Base-by-base conservation (phyloP, 1,140 invertebrate genomes). In the Drosophila yakuba region DNA sequence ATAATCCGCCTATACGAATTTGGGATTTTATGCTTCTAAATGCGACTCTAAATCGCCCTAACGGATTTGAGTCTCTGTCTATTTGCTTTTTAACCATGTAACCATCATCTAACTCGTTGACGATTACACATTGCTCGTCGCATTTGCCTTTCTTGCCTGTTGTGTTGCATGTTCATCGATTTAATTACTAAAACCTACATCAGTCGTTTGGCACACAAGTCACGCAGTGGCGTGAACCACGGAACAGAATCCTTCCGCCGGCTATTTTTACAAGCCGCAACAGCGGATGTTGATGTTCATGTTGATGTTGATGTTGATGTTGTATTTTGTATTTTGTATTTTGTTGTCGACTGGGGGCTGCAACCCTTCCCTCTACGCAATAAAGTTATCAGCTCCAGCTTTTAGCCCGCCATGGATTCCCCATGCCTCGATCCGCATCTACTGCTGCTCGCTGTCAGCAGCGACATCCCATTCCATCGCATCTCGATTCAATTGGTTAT, bases 131-230 rank as follows among this genome's bases (percentile, higher is more conserved):
- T 56, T 41, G 39, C 3, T 38, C 43, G 35, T 20, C 15, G 23
- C 15, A 2, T 43, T 20, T 51, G n/a, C 36, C 38, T 35, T 35
- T 10, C 17, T 45, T 59, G 17, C 17, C 32, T 35, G 51, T 28
- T 58, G 59, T 52, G 28, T 78, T 54, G 71, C 59, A 78, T 77
- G 47, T 73, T 81, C 61, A 57, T 77, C 64, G 67, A 52, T 78
- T 78, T 89, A 73, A 83, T 86, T 78, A 79, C 83, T 88, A 91
- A 86, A 91, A 83, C 80, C 82, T 90, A 90, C 80, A 91, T 92
- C 90, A 91, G 90, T 91, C 90, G 80, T 91, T 91, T 91, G 90
- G 90, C 90, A 91, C 90, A 86, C 84, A 91, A 82, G 79, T 90
- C 81, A 74, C 75, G 85, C 74, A 52, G 71, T 54, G 51, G 69